phyloP scores from a whole-genome alignment of 2,797 vertebrate species.

The Neosilurus hyrtlii region DNA sequence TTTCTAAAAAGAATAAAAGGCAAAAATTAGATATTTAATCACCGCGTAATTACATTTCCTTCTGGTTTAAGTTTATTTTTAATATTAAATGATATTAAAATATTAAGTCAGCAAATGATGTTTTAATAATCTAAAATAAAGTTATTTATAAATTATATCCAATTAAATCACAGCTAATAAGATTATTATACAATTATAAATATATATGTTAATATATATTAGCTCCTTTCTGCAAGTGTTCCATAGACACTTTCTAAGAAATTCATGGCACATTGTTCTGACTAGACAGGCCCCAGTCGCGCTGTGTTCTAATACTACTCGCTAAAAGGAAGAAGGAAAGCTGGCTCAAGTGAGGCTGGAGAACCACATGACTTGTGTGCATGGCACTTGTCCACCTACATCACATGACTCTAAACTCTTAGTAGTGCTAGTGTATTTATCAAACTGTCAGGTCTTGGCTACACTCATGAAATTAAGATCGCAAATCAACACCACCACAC shows the following conservation, averaged over 20 bases:
- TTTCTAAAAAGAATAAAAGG: constrained; percentile 59
- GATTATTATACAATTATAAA: not conserved
- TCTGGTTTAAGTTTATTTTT: not conserved
- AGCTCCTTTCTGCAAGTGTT: not conserved
- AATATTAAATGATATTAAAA: not conserved
- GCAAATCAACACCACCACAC: not conserved
- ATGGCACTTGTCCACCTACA: constrained; percentile 3
- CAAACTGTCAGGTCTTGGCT: not conserved
- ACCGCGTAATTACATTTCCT: constrained; percentile 26
- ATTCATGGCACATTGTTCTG: not conserved
- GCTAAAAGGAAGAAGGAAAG: not conserved
- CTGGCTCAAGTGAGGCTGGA: not conserved
- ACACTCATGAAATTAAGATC: not conserved
- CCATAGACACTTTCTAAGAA: not conserved
- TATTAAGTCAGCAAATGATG: not conserved
- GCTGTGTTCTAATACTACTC: not conserved
- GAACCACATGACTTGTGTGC: constrained; percentile 27
- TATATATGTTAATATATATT: too few relatives aligned
- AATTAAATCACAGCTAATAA: not conserved
- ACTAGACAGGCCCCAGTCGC: not conserved
- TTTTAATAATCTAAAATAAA: not conserved
- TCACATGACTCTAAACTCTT: constrained; percentile 61
- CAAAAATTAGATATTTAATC: constrained; percentile 53
- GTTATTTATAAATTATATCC: not conserved
- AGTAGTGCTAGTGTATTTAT: constrained; percentile 6